Evolutionary conservation across 1,140 invertebrate genomes (phyloP), one percentile per base, ranked within the genome.

Genomic region (Matsumurasca onukii): DNA sequence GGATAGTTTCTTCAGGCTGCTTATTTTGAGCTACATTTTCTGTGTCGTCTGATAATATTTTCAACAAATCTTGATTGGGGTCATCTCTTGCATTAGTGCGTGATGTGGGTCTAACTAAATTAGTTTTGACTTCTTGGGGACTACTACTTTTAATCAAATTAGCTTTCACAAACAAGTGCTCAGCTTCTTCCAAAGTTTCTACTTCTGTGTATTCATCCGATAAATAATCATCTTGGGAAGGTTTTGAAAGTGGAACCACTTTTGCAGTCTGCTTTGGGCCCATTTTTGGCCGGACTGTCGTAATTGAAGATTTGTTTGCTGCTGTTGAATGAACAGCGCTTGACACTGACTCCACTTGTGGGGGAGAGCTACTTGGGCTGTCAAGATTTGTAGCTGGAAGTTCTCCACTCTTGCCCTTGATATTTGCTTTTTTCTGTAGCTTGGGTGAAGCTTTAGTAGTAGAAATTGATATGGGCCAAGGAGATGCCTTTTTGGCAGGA

Each of bases 41-140:
- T 3, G 25, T 30, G 9, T 65, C 62, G 25, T 65, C 62, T 17
- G 31, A 25, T 31, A 65, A 65, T 65, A 65, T 65, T 27, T 27
- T 65, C 17, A 65, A 24, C 45, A 65, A 39, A 65, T 65, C 62
- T 45, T 48, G 25, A 59, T 59, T 13, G 12, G 55, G 55, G 55
- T 59, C 55, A 5, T n/a, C 25, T 59, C 55, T 27, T 59, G 25
- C 55, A 3, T 59, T 24, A 51, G 49, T 45, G 17, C 17, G n/a
- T 20, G 49, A 22, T 51, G 5, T 22, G 49, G 34, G 9, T 45
- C 17, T 17, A 45, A 45, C 9, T 45, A n/a, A n/a, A n/a, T n/a
- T n/a, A n/a, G n/a, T n/a, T n/a, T n/a, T n/a, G n/a, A n/a, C n/a
- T n/a, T n/a, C n/a, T n/a, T n/a, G n/a, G n/a, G n/a, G n/a, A n/a